Percentiles rank a stretch among this genome's conserved stretches.
These are phyloP conservation scores for Karalla daura DNA, from an alignment of 2,797 vertebrate species.

Conservation along the genomic window DNA sequence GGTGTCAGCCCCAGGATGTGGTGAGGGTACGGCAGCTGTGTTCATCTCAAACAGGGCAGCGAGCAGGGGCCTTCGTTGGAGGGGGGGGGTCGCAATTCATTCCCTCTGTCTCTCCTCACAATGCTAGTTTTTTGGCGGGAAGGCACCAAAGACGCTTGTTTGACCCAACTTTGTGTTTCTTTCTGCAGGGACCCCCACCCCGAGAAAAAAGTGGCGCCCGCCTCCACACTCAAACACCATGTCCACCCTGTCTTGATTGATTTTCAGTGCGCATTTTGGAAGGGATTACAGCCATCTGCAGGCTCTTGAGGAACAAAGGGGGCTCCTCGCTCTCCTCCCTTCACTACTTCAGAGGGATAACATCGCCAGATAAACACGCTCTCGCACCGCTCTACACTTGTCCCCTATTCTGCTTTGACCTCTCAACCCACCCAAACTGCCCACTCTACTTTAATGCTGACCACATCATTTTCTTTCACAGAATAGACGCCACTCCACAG, in stretches of 20 bases:
- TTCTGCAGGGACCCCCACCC: conserved; percentile 58
- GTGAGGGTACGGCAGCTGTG: conserved; percentile 70
- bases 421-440: conserved; percentile 60
- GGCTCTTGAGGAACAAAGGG: conserved; percentile 86
- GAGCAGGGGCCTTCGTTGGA: conserved; percentile 41
- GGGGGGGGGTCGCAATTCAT: conserved; percentile 65
- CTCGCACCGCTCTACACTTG: conserved; percentile 56
- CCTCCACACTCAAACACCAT: conserved; percentile 70
- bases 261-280: conserved; percentile 84
- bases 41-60: conserved; percentile 43
- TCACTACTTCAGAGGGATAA: conserved; percentile 78
- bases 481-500: neutral
- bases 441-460: conserved; percentile 53
- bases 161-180: conserved; percentile 68
- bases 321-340: conserved; percentile 69
- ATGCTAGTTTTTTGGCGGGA: conserved; percentile 82
- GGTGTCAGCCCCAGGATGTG: conserved; percentile 32
- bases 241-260: conserved; percentile 78
- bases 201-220: conserved; percentile 62
- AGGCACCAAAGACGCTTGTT: conserved; percentile 67
- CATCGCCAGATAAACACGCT: conserved; percentile 75
- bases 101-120: conserved; percentile 66
- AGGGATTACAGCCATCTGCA: conserved; percentile 88
- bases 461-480: conserved; percentile 23
- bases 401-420: conserved; percentile 68